These are phyloP conservation scores for Malurus melanocephalus DNA, from an alignment of 2,113 vertebrate species.

Conservation along the genomic window DNA sequence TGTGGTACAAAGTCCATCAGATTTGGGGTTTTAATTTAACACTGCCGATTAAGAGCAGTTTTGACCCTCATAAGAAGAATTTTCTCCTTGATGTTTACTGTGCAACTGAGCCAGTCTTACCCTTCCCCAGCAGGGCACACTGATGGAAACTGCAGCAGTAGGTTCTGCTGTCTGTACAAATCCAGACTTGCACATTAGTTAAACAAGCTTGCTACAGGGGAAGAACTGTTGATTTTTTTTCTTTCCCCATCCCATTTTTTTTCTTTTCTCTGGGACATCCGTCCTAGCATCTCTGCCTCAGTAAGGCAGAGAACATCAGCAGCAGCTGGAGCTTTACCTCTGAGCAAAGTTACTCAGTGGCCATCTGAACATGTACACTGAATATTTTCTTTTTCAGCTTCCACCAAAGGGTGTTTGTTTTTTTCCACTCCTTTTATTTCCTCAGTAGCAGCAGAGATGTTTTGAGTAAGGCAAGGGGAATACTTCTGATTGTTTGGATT, in stretches of 20 bases:
- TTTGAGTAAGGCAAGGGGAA: constrained; percentile 21
- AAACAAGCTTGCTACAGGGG: constrained; percentile 6
- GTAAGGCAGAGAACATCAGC: not conserved
- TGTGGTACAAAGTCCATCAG: not conserved
- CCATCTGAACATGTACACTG: not conserved
- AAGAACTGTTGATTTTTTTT: not conserved
- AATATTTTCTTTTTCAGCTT: not conserved
- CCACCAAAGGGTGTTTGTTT: constrained; percentile 37
- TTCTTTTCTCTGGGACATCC: not conserved
- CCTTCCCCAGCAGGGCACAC: not conserved
- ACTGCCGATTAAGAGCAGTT: not conserved
- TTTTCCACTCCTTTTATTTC: constrained; percentile 25
- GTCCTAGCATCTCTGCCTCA: not conserved
- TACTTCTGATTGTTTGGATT: constrained; percentile 46
- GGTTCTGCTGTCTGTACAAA: constrained; percentile 18
- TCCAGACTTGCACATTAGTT: constrained; percentile 4
- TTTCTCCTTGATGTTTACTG: not conserved
- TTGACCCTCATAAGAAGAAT: not conserved
- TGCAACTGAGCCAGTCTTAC: not conserved
- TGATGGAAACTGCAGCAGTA: not conserved
- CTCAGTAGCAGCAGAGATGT: constrained; percentile 26
- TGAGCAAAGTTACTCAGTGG: not conserved
- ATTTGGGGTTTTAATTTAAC: not conserved
- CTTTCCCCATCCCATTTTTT: not conserved
- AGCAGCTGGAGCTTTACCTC: not conserved